These are phyloP conservation scores for Drosophila imparisetae DNA, from an alignment of 2,888 invertebrate species.

Conservation along the genomic window DNA sequence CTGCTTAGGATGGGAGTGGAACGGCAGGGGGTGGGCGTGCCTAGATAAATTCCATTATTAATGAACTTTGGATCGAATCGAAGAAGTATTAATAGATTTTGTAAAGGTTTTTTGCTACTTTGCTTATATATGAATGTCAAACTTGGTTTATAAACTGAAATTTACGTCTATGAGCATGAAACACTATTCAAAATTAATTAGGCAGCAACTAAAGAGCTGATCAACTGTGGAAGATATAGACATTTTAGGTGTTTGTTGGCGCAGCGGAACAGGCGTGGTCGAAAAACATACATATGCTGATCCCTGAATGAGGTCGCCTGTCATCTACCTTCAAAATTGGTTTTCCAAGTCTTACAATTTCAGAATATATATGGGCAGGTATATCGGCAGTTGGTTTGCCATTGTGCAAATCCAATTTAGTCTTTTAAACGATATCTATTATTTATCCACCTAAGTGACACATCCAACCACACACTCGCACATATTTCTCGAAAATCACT, in stretches of 20 bases:
- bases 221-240: background rate
- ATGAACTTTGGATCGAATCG: background rate
- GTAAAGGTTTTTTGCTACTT: background rate
- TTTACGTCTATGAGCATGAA: no score
- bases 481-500: constrained; percentile 25
- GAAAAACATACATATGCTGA: background rate
- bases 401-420: background rate
- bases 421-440: background rate
- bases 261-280: background rate
- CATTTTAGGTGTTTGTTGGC: background rate
- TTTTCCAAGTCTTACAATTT: accelerated
- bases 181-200: no score
- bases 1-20: no score
- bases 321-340: background rate
- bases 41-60: background rate
- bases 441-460: background rate
- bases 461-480: background rate
- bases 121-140: no score
- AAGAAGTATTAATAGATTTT: background rate
- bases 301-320: background rate
- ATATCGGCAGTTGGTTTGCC: background rate
- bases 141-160: no score
- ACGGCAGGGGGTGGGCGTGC: no score
- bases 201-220: no score
- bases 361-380: background rate